Percentiles rank a stretch among this genome's conserved stretches.
Conservation (phyloP, 2,797 vertebrate species). For the Bradypodion ventrale region DNA sequence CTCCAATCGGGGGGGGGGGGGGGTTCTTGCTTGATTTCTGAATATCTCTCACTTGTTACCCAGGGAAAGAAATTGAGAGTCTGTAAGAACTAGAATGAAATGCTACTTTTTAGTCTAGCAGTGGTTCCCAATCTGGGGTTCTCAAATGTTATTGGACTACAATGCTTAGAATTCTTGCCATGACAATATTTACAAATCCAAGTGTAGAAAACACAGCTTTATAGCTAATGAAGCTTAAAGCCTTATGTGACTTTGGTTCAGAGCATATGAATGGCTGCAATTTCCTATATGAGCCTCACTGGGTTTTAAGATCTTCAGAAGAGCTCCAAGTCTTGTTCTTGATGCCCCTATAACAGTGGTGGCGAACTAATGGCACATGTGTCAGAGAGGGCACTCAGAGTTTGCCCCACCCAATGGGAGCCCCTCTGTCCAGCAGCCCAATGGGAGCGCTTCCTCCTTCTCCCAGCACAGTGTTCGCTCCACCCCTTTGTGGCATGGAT, state of each 20-base stretch:
- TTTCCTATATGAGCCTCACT: too few species aligned
- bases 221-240: background rate
- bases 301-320: background rate
- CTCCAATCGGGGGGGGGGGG: background rate
- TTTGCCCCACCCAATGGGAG: too few species aligned
- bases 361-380: too few species aligned
- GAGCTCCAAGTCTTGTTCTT: background rate
- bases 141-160: background rate
- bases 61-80: background rate
- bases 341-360: too few species aligned
- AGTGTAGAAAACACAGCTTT: background rate
- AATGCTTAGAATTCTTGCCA: background rate
- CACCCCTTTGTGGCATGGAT: too few species aligned
- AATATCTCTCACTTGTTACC: background rate
- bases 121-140: background rate
- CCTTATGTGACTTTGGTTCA: background rate
- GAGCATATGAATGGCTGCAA: background rate
- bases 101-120: background rate
- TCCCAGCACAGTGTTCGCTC: too few species aligned
- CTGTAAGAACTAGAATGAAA: background rate
- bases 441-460: too few species aligned
- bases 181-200: background rate
- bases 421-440: too few species aligned
- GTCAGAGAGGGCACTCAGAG: too few species aligned
- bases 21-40: background rate